Evolutionary conservation across 1,140 invertebrate genomes (phyloP), one percentile per base, ranked within the genome.

Genomic region (Ridgeia piscesae): DNA sequence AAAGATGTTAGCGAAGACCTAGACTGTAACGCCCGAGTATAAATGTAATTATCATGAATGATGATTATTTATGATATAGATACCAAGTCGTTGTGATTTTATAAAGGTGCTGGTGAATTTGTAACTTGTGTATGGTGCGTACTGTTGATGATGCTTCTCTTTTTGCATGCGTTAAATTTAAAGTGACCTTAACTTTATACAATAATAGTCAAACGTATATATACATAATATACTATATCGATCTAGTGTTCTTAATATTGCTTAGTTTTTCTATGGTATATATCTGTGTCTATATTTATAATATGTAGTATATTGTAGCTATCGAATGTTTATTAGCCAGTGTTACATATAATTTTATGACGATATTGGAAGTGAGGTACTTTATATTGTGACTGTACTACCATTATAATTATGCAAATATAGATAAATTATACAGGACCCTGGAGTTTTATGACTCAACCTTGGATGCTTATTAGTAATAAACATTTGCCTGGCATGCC

Each of bases 391-490:
- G 58, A 77, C 58, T 31, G 58, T 77, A 77, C 58, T 27, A 77
- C 58, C 58, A 77, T 77, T 77, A 77, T 9, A 77, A 77, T 77
- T 77, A 77, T 77, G 14, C 58, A 77, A 31, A 77, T 77, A 77
- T 77, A 77, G 58, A 21, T 77, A 77, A 77, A 77, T 77, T 77
- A 77, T 77, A 77, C 58, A 77, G 91, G 35, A 42, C 35, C 33
- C 21, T 8, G 35, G 34, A 35, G 34, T 34, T 91, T 34, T 91
- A 35, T 91, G 91, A 77, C 58, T 50, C 88, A 35, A n/a, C 27
- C 35, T 92, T 89, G 11, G 11, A 58, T 35, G 35, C 91, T 35
- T 58, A 58, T 91, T 34, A 91, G 91, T 91, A 91, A 91, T 91
- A 34, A 91, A 91, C 21, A n/a, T 8, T 8, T 91, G 35, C 35